phyloP scores from a whole-genome alignment of 2,797 vertebrate genomes.

The Amniataba percoides region DNA sequence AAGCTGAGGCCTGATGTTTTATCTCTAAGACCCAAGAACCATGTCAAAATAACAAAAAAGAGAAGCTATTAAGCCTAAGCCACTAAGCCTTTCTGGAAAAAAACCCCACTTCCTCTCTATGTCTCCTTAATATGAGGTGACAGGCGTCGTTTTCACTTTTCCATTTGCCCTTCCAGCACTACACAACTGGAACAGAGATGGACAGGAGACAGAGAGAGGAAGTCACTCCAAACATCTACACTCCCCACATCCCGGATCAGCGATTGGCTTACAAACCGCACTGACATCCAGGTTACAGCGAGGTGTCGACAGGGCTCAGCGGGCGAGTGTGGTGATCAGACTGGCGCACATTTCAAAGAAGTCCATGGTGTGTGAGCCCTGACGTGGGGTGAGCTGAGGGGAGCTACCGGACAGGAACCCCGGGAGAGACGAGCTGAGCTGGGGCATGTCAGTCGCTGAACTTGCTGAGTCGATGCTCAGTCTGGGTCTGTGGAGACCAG shows the following conservation, averaged over 20 bases:
- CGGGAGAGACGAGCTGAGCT: constrained; percentile 90
- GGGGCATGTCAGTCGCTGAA: constrained; percentile 84
- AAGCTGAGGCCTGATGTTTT: constrained; percentile 14
- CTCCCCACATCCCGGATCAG: constrained; percentile 32
- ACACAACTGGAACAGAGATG: constrained; percentile 17
- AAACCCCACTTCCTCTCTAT: constrained; percentile 48
- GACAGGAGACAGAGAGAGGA: constrained; percentile 62
- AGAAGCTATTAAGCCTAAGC: constrained; percentile 28
- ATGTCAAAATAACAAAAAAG: constrained; percentile 41
- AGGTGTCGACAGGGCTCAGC: constrained; percentile 82
- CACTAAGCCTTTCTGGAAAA: constrained; percentile 14
- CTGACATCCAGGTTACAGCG: constrained; percentile 31
- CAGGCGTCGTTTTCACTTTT: background rate
- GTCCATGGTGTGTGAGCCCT: constrained; percentile 99
- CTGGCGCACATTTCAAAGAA: constrained; percentile 99
- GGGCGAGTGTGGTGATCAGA: constrained; percentile 95
- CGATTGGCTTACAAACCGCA: constrained; percentile 32
- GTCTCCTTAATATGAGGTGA: constrained; percentile 43
- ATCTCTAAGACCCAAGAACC: constrained; percentile 21
- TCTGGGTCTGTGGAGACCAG: constrained; percentile 90
- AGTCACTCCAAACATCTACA: constrained; percentile 38
- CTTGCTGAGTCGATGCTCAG: constrained; percentile 92
- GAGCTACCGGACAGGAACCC: constrained; percentile 90
- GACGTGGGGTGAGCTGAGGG: constrained; percentile 85
- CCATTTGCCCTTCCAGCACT: constrained; percentile 2